Evolutionary conservation across 2,113 vertebrate species (phyloP).

Genomic region (Eupsittula cactorum): DNA sequence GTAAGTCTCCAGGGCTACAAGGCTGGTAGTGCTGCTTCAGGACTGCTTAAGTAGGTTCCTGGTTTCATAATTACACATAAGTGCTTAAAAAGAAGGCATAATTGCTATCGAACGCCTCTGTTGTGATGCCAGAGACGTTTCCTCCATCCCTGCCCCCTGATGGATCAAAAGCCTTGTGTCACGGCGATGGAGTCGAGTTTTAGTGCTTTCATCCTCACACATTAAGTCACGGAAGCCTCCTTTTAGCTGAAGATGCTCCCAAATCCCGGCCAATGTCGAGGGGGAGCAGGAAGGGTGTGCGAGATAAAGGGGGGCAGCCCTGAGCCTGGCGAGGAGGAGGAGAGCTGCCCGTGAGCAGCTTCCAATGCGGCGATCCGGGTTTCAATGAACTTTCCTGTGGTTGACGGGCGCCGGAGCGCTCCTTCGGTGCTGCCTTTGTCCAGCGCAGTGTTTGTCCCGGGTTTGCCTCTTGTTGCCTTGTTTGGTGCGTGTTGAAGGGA

Average conservation of each 20-base stretch:
- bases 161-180: not conserved
- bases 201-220: rapidly evolving
- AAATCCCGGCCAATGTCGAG: not conserved
- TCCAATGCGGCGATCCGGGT: rapidly evolving
- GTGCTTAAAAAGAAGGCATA: not conserved
- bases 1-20: not conserved
- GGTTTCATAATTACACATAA: not conserved
- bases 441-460: not conserved
- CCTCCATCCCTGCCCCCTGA: not conserved
- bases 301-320: rapidly evolving
- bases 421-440: rapidly evolving
- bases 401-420: not conserved
- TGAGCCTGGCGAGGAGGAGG: rapidly evolving
- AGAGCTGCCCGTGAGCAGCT: not conserved
- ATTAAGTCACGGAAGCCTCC: not conserved
- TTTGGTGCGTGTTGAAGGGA: not conserved
- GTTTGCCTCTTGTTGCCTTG: not conserved
- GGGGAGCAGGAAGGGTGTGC: not conserved
- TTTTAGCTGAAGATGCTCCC: not conserved
- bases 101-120: rapidly evolving
- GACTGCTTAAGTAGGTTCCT: not conserved
- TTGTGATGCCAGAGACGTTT: not conserved
- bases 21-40: not conserved
- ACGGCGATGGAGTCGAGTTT: not conserved
- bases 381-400: not conserved